phyloP scores from a whole-genome alignment of 64 coral and sea anemone genomes.

The Exaiptasia diaphana region DNA sequence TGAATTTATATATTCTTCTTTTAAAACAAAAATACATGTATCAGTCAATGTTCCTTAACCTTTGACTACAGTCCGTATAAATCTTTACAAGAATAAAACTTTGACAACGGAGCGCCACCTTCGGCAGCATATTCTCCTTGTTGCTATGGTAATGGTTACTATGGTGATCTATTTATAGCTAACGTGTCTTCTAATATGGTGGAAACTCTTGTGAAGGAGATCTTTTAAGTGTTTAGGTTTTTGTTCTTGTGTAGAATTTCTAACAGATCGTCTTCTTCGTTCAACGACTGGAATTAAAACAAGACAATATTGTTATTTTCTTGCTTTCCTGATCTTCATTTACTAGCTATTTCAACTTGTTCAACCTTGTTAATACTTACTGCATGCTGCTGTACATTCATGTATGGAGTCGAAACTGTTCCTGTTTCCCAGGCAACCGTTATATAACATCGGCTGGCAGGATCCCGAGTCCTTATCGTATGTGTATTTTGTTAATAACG shows the following conservation, averaged over 20 bases:
- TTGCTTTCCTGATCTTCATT: too few relatives aligned
- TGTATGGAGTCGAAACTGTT: background rate
- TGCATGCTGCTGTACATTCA: background rate
- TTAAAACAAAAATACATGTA: background rate
- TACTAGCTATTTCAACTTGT: too few relatives aligned
- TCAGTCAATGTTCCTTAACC: conserved; percentile 14
- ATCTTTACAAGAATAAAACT: background rate
- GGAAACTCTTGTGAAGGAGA: background rate
- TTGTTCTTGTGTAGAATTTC: conserved; percentile 4
- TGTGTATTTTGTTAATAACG: background rate
- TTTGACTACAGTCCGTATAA: background rate
- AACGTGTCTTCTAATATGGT: background rate
- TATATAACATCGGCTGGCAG: background rate
- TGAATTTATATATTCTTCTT: too few relatives aligned
- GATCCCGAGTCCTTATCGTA: background rate
- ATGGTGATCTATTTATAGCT: background rate
- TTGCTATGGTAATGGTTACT: background rate
- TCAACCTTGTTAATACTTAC: too few relatives aligned
- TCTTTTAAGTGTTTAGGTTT: background rate
- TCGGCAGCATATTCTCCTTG: background rate
- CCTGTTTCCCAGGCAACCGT: conserved; percentile 3
- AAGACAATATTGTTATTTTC: too few relatives aligned
- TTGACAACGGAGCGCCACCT: background rate
- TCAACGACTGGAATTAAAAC: background rate
- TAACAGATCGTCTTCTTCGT: background rate